Conservation (phyloP, 2,888 invertebrate species). For the Scaptodrosophila latifasciaeformis region DNA sequence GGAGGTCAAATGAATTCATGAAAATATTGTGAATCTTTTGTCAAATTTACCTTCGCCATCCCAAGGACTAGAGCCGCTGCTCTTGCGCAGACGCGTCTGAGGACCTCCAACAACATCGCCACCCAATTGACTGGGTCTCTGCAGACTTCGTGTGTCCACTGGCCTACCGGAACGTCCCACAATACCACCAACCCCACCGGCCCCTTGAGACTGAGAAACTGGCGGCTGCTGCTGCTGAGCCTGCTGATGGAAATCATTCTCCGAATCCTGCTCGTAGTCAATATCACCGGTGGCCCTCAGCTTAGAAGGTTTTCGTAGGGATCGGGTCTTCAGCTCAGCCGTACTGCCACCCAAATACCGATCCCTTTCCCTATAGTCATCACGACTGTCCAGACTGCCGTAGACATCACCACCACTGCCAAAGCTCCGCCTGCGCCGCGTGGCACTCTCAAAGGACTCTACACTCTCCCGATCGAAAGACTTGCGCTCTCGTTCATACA, state of each 20-base stretch:
- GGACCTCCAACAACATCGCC: conserved; percentile 43
- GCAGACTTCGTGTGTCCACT: conserved; percentile 69
- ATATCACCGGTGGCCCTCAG: conserved; percentile 72
- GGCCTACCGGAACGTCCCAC: conserved; percentile 16
- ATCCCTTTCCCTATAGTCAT: conserved; percentile 74
- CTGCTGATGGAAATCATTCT: conserved; percentile 74
- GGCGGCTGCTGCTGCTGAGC: conserved; percentile 19
- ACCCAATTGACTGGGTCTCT: conserved; percentile 68
- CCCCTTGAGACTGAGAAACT: conserved; percentile 21
- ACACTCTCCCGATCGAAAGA: conserved; percentile 75
- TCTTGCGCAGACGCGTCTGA: conserved; percentile 70
- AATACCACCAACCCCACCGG: too few relatives aligned
- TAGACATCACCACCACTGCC: conserved; percentile 75
- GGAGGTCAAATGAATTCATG: conserved; percentile 45
- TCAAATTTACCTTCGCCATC: conserved; percentile 75
- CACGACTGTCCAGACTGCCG: conserved; percentile 74
- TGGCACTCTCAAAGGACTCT: conserved; percentile 73
- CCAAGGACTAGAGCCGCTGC: conserved; percentile 77
- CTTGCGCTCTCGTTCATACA: conserved; percentile 73
- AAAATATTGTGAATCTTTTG: neutral
- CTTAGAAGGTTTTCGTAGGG: conserved; percentile 71
- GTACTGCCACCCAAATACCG: conserved; percentile 48
- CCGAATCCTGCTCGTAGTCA: conserved; percentile 77
- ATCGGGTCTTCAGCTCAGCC: conserved; percentile 70
- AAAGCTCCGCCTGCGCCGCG: conserved; percentile 72